phyloP scores from a whole-genome alignment of 2,797 vertebrate genomes.

The Poecilia gillii region DNA sequence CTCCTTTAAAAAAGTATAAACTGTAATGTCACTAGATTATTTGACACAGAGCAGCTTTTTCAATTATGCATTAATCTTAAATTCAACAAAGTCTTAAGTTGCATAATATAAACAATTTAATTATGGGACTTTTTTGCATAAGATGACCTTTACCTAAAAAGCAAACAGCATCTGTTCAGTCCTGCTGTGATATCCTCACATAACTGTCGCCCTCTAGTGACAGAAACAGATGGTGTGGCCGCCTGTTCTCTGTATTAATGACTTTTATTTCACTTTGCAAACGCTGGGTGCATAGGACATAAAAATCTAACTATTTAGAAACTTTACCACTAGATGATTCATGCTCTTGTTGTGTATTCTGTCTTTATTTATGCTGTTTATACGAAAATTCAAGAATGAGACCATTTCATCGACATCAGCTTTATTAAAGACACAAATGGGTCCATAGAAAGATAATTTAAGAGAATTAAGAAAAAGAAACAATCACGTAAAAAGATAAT shows the following conservation, averaged over 20 bases:
- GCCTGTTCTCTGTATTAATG: not conserved
- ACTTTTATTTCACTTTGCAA: constrained; percentile 1
- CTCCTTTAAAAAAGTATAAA: not conserved
- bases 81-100: not conserved
- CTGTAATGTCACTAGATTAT: not conserved
- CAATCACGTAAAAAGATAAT: too few species aligned
- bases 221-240: not conserved
- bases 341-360: not conserved
- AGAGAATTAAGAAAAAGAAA: too few species aligned
- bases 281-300: not conserved
- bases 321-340: not conserved
- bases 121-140: not conserved
- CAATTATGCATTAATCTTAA: not conserved
- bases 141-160: not conserved
- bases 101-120: not conserved
- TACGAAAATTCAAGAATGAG: not conserved
- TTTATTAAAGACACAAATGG: too few species aligned
- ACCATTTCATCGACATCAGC: too few species aligned
- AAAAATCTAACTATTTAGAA: not conserved
- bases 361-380: too few species aligned
- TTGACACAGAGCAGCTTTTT: constrained; percentile 6
- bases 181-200: not conserved
- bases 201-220: not conserved
- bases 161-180: not conserved
- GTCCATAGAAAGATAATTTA: too few species aligned